Conservation (phyloP, 2,113 vertebrate species). For the Panurus biarmicus region DNA sequence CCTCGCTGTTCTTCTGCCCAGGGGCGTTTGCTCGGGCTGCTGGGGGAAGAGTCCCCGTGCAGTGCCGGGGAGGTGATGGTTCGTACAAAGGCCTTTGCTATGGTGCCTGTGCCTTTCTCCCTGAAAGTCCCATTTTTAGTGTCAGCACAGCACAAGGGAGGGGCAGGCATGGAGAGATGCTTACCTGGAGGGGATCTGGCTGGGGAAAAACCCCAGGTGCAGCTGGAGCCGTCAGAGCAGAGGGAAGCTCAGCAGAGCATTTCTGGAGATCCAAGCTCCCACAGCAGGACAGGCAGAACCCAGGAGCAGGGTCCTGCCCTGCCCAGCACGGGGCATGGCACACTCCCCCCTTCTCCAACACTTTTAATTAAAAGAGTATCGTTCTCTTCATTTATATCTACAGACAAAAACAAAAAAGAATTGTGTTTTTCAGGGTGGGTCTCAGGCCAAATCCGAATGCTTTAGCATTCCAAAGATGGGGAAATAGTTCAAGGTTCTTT, state of each 20-base stretch:
- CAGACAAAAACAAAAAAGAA: not conserved
- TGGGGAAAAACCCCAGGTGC: not conserved
- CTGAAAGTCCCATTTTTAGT: not conserved
- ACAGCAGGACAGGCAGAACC: not conserved
- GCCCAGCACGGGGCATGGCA: fast-evolving
- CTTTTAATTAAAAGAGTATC: not conserved
- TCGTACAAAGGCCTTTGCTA: not conserved
- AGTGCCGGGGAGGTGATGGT: not conserved
- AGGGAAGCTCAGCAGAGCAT: not conserved
- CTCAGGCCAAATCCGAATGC: not conserved
- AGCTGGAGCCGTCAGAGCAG: not conserved
- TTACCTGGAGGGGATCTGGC: not conserved
- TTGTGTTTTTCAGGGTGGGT: not conserved
- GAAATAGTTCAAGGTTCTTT: not conserved
- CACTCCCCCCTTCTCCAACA: too few species aligned
- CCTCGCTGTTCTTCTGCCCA: not conserved
- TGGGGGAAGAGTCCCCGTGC: not conserved
- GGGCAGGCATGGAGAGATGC: too few species aligned
- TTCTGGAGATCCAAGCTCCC: not conserved
- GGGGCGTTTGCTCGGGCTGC: not conserved
- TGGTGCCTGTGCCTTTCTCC: not conserved
- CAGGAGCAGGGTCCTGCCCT: not conserved
- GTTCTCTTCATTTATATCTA: not conserved
- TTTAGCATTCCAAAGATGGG: not conserved
- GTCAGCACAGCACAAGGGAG: not conserved